These are phyloP conservation scores for Ormia ochracea DNA, from an alignment of 2,888 invertebrate genomes.

Conservation along the genomic window DNA sequence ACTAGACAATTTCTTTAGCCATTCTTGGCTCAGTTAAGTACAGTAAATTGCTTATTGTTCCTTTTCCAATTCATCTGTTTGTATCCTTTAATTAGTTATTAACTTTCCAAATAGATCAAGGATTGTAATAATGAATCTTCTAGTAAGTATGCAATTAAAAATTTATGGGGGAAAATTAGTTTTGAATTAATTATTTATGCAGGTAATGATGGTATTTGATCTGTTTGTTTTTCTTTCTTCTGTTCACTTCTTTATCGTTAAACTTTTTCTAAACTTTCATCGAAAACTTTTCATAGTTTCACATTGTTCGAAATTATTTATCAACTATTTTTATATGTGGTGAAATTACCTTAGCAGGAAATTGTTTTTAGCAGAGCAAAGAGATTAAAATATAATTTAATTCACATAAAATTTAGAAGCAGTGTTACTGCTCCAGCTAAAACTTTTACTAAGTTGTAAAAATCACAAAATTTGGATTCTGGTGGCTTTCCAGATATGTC, in stretches of 20 bases:
- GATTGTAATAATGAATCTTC: conserved; percentile 4
- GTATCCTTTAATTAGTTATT: conserved; percentile 42
- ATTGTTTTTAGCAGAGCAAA: not conserved
- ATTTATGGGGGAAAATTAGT: not conserved
- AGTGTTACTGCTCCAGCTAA: too few species aligned
- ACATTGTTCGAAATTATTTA: not conserved
- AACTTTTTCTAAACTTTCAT: conserved; percentile 24
- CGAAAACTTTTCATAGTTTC: conserved; percentile 8
- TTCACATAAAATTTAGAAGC: not conserved
- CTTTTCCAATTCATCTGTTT: not conserved
- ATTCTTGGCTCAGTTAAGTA: not conserved
- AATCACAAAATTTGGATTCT: too few species aligned
- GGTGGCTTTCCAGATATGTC: too few species aligned
- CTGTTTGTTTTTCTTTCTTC: not conserved
- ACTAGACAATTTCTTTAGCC: not conserved
- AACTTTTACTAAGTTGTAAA: too few species aligned
- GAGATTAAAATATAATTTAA: not conserved
- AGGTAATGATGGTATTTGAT: conserved; percentile 1
- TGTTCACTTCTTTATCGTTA: not conserved
- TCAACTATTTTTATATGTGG: not conserved
- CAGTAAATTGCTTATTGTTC: not conserved
- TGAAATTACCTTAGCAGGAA: not conserved
- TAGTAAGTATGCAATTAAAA: not conserved
- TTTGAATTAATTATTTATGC: conserved; percentile 38
- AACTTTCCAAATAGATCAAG: conserved; percentile 43